Percentiles rank a stretch among this genome's conserved stretches.
Conservation (phyloP, 2,797 vertebrate genomes). For the Sarcophilus harrisii region DNA sequence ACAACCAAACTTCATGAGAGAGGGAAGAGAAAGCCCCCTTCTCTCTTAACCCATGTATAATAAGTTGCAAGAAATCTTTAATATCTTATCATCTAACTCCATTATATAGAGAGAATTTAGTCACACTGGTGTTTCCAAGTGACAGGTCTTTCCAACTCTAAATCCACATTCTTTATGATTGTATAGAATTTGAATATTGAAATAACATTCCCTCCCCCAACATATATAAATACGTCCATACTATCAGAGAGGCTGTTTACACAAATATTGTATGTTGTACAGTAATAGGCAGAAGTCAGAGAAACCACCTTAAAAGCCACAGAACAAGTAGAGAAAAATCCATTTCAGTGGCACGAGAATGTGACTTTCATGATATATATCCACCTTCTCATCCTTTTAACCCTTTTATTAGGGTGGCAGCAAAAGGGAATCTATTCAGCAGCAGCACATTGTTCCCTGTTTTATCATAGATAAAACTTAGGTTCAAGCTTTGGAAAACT, state of each 20-base stretch:
- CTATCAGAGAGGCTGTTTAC: neutral
- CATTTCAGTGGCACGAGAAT: neutral
- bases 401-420: neutral
- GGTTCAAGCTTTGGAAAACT: conserved; percentile 11
- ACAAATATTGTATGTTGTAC: neutral
- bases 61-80: neutral
- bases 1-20: neutral
- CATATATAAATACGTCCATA: neutral
- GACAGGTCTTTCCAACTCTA: neutral
- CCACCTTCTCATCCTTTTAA: neutral
- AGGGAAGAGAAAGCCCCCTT: neutral
- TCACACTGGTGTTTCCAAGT: neutral
- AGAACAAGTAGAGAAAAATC: neutral
- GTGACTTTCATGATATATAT: neutral
- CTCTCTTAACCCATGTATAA: neutral
- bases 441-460: too few relatives aligned
- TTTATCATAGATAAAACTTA: neutral
- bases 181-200: neutral
- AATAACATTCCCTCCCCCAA: neutral
- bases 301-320: neutral
- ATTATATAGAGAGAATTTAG: neutral
- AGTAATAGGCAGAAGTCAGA: neutral
- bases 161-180: neutral
- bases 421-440: neutral
- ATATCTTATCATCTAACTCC: neutral